Evolutionary conservation across 2,113 vertebrate genomes (phyloP), one percentile per base, ranked within the genome.

Genomic region (Theristicus caerulescens): DNA sequence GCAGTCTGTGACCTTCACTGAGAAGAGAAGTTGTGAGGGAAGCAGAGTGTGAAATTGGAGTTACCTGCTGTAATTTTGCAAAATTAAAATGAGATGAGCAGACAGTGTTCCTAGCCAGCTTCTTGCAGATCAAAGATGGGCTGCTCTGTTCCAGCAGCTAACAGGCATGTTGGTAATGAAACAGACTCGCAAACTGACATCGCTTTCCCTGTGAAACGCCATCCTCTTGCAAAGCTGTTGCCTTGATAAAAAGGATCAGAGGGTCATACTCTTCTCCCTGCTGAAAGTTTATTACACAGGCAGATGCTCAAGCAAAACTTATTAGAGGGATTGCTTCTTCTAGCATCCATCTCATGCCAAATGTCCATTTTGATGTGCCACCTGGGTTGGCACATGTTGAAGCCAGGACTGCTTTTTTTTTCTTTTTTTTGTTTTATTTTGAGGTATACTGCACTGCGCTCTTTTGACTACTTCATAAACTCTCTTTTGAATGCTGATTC

Each of bases 41-140:
- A 96, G 71, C 81, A 94, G 91, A 74, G 70, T 97, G 94, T 97
- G 96, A 97, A 97, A 96, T 95, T 95, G 89, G 78, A 97, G 93
- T 82, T 95, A 97, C 93, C 86, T 96, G 73, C 49, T 87, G 86
- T 72, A 94, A 91, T 95, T 87, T n/a, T 96, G 70, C 46, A 91
- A 94, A 95, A 94, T 89, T 54, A 80, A 91, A 97, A 85, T 85
- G 84, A 82, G 78, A 62, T 69, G 86, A 91, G 57, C 70, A 87
- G 77, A 70, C 82, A 82, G 81, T 7, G 40, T 61, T 89, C 40
- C 58, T 80, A 67, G 81, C 46, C 84, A 93, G 73, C 25, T 76
- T 18, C 91, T 95, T 54, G 11, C 74, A 95, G 94, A 95, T 87
- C 89, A 85, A 58, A 93, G 90, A 91, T 70, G 59, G 49, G 81